These are phyloP conservation scores for Formica aserva DNA, from an alignment of 2,888 invertebrate genomes.

Conservation along the genomic window DNA sequence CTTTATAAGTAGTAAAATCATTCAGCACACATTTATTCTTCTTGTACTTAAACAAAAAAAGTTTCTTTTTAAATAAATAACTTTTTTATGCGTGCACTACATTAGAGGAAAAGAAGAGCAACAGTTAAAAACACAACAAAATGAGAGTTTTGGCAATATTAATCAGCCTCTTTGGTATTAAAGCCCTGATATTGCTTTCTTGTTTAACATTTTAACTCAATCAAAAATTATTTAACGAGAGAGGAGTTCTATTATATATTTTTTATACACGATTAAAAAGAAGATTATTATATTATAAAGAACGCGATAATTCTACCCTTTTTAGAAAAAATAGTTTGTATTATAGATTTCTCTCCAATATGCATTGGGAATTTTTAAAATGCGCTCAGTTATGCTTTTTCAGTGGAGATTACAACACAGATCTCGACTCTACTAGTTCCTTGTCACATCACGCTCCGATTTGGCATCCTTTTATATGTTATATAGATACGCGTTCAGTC, in stretches of 20 bases:
- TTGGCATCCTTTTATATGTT: slow-evolving; percentile 54
- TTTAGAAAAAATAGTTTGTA: slow-evolving; percentile 56
- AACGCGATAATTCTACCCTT: slow-evolving; percentile 38
- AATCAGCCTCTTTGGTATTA: slow-evolving; percentile 85
- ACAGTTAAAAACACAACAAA: slow-evolving; percentile 76
- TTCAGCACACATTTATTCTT: slow-evolving; percentile 71
- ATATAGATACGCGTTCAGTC: slow-evolving; percentile 63
- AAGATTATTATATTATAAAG: slow-evolving; percentile 37
- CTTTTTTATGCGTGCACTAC: slow-evolving; percentile 67
- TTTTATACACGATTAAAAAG: slow-evolving; percentile 49
- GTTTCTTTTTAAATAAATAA: slow-evolving; percentile 70
- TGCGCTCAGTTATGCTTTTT: slow-evolving; percentile 50
- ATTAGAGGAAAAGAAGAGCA: slow-evolving; percentile 74
- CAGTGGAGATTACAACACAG: slow-evolving; percentile 58
- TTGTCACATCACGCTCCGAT: slow-evolving; percentile 57
- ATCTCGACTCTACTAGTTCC: slow-evolving; percentile 36
- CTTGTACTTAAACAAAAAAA: slow-evolving; percentile 68
- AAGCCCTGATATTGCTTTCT: slow-evolving; percentile 79
- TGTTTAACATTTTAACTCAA: slow-evolving; percentile 57
- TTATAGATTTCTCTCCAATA: slow-evolving; percentile 54
- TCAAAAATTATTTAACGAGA: slow-evolving; percentile 26
- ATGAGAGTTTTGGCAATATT: slow-evolving; percentile 85
- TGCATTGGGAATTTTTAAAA: slow-evolving; percentile 60
- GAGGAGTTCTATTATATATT: slow-evolving; percentile 40
- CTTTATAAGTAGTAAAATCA: slow-evolving; percentile 72